A percentile compares a stretch with the other conserved stretches of the same genome.
These are phyloP conservation scores for Psammodynastes pulverulentus DNA, from an alignment of 2,113 vertebrate species.

Conservation along the genomic window DNA sequence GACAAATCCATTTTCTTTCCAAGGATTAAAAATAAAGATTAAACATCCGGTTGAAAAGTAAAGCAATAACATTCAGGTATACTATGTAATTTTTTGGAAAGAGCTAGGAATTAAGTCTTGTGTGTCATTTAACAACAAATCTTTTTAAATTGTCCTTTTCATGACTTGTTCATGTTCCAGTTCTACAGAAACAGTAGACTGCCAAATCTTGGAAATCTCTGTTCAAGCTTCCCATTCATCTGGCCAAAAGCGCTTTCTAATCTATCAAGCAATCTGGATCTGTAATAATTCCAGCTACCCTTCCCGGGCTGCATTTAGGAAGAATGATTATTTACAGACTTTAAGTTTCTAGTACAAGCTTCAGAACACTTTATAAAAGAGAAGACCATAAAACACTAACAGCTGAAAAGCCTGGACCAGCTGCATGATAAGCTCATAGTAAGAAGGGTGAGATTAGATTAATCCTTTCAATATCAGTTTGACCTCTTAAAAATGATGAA, in stretches of 20 bases:
- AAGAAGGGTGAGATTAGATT: slow-evolving; percentile 38
- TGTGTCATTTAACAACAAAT: neutral
- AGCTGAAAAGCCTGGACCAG: slow-evolving; percentile 58
- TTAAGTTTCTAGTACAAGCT: neutral
- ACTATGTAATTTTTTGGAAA: neutral
- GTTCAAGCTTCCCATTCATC: neutral
- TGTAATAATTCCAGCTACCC: neutral
- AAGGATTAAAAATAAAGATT: neutral
- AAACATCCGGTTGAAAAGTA: neutral
- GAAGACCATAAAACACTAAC: slow-evolving; percentile 55
- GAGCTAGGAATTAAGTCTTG: neutral
- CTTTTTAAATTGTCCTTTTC: neutral
- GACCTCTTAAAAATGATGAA: slow-evolving; percentile 59
- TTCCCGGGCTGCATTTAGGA: neutral
- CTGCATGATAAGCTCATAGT: slow-evolving; percentile 40
- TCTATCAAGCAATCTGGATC: neutral
- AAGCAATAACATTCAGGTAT: neutral
- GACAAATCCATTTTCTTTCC: neutral
- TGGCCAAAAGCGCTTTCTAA: neutral
- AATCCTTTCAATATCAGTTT: slow-evolving; percentile 66
- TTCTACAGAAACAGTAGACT: neutral
- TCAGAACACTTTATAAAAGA: neutral
- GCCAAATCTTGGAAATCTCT: neutral
- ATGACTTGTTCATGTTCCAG: neutral
- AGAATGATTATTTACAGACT: fast-evolving